Evolutionary conservation across 2,113 vertebrate genomes (phyloP), one percentile per base, ranked within the genome.

Genomic region (Neogale vison): DNA sequence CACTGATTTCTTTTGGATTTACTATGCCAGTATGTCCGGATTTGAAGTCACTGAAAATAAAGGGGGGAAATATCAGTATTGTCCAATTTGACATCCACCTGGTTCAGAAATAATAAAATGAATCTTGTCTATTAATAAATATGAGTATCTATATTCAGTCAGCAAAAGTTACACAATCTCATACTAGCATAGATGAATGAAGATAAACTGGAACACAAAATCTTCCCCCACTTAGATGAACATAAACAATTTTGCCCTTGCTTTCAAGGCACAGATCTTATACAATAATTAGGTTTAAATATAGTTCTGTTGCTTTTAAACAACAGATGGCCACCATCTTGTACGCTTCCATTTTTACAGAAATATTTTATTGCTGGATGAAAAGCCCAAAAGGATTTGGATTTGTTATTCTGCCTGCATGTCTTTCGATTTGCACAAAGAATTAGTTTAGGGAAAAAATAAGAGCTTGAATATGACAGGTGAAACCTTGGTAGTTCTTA

Each of bases 291-390:
- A 97, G 55, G 98, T 95, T 98, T 98, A 98, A 98, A 98, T 98
- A 98, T 55, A 96, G 85, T 97, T 98, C 97, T 94, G 69, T 97
- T 98, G 94, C 85, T 97, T 97, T 98, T 97, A 98, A 99, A 98
- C 94, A 99, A 98, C 98, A 99, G 98, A 99, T 98, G 98, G 97
- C 65, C 97, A 67, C 92, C 94, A 98, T 98, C 95, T 98, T 98
- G 96, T 88, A 93, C 21, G 77, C 81, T 97, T 98, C 72, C 29
- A 7, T 93, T 98, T 96, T 97, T 98, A 95, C 1, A 95, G 89
- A 97, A 98, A 92, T 99, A 97, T 98, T 98, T 98, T 98, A 74
- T 81, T 89, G 90, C 97, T 81, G 82, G 88, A 77, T 97, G 96
- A 98, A 97, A 98, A 98, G 34, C 61, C 63, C 96, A 77, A 84